Evolutionary conservation across 2,797 vertebrate species (phyloP).

Genomic region (Phrynocephalus guinanensis): DNA sequence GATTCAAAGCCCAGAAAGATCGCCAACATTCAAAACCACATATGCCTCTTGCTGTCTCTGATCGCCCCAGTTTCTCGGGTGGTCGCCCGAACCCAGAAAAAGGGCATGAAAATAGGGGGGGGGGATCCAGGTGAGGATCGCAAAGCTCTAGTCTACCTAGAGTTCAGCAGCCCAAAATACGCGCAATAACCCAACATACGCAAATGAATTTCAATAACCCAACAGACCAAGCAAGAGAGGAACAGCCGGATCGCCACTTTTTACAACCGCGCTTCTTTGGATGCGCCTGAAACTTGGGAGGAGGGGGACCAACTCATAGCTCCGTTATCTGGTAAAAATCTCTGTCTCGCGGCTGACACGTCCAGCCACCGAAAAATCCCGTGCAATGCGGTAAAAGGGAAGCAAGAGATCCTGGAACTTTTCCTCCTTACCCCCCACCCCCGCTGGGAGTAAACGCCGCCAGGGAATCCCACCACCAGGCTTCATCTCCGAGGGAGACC

Average conservation of each 20-base stretch:
- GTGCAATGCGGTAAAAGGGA: not conserved
- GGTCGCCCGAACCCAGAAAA: not conserved
- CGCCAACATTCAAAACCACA: not conserved
- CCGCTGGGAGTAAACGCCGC: no score
- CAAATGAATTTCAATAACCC: not conserved
- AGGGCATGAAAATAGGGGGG: not conserved
- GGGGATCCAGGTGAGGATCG: constrained; percentile 6
- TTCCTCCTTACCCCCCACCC: no score
- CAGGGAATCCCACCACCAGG: no score
- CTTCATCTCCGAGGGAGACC: no score
- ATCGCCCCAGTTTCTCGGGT: not conserved
- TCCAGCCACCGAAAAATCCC: not conserved
- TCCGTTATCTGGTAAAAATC: no score
- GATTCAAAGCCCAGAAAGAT: not conserved
- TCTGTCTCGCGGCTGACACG: not conserved
- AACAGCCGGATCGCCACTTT: not conserved
- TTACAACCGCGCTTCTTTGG: not conserved
- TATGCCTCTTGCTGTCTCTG: no score
- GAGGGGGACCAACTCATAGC: no score
- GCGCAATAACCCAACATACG: not conserved
- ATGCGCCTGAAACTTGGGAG: not conserved
- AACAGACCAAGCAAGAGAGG: rapidly evolving
- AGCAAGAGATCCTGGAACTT: not conserved
- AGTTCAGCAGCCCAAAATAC: no score
- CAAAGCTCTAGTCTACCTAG: no score